phyloP scores from a whole-genome alignment of 2,113 vertebrate species.

The human region DNA sequence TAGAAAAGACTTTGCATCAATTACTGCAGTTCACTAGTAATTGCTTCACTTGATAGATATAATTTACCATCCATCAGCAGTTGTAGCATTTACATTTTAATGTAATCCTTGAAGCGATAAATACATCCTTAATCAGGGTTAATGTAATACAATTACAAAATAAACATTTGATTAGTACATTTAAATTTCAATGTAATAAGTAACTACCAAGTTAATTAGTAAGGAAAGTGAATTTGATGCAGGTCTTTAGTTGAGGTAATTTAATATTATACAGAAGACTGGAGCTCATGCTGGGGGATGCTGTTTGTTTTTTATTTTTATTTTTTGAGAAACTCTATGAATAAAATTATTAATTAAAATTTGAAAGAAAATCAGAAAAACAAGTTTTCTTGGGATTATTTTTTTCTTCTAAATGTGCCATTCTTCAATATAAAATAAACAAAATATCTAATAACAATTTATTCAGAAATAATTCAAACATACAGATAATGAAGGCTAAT shows the following conservation, averaged over 20 bases:
- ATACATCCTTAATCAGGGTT: constrained; percentile 80
- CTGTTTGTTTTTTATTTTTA: background rate
- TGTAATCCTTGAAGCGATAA: constrained; percentile 79
- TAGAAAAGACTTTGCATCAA: background rate
- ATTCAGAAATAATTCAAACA: background rate
- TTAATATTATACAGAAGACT: constrained; percentile 38
- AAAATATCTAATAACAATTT: background rate
- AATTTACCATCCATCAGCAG: constrained; percentile 75
- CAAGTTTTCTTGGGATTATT: background rate
- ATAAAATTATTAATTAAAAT: constrained; percentile 32
- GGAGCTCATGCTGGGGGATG: background rate
- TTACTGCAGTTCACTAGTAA: background rate
- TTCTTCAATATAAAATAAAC: background rate
- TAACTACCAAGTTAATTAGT: constrained; percentile 78
- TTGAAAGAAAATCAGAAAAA: background rate
- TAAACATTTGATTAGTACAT: constrained; percentile 84
- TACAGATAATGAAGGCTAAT: background rate
- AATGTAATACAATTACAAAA: constrained; percentile 81
- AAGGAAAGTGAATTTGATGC: constrained; percentile 68
- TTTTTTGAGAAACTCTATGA: background rate
- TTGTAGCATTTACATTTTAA: constrained; percentile 79
- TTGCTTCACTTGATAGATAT: constrained; percentile 62
- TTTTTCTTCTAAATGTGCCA: background rate
- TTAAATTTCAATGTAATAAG: constrained; percentile 81
- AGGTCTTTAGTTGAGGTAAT: constrained; percentile 58